Conservation (phyloP, 2,113 vertebrate species). For the Chloebia gouldiae region DNA sequence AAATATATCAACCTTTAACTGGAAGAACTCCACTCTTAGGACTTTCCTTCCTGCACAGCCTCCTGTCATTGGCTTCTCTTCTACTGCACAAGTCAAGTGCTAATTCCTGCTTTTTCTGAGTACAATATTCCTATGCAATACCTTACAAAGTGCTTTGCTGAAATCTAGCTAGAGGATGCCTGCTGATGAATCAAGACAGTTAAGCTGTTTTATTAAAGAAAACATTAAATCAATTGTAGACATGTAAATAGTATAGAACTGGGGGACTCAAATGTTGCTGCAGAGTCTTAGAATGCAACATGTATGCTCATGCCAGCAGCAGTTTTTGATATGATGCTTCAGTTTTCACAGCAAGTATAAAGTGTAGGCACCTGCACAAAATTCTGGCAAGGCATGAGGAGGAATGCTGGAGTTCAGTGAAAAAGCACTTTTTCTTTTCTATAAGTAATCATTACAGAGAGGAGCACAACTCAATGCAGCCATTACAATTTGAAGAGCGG, state of each 20-base stretch:
- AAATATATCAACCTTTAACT: neutral
- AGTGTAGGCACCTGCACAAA: neutral
- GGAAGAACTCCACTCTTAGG: neutral
- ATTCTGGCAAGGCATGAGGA: neutral
- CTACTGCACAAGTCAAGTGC: neutral
- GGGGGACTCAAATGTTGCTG: neutral
- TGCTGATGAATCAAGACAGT: neutral
- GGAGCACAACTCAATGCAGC: constrained; percentile 4
- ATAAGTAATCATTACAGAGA: neutral
- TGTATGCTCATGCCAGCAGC: neutral
- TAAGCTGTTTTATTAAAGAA: neutral
- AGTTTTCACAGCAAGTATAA: neutral
- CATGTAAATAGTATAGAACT: neutral
- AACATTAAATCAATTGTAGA: neutral
- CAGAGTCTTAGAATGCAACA: neutral
- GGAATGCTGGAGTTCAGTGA: neutral
- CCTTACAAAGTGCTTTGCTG: neutral
- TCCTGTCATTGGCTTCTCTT: neutral
- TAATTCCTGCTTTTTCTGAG: neutral
- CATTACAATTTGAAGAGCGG: constrained; percentile 1
- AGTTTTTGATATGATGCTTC: neutral
- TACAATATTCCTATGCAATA: neutral
- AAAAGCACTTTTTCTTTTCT: constrained; percentile 13
- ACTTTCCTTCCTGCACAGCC: neutral
- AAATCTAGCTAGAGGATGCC: neutral